Base-by-base conservation (phyloP, 2,888 invertebrate species). In the Anoncus sp. region DNA sequence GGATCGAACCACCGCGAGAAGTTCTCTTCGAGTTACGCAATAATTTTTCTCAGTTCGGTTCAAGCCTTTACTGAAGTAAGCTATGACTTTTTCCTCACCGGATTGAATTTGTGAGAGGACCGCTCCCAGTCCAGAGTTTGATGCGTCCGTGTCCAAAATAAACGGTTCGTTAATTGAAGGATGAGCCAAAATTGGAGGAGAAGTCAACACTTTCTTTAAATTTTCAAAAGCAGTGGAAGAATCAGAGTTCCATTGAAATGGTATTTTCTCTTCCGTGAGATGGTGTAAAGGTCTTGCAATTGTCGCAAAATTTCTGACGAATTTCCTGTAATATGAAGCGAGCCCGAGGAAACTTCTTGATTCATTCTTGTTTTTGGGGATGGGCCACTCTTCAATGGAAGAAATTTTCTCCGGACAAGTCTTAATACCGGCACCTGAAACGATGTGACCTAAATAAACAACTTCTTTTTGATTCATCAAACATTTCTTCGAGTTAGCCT, bases 1-100 rank as follows among this genome's bases (percentile, higher is more conserved):
- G 1, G 47, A 16, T 9, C 16, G 47, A 4, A 47, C 47, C 18
- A 40, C 22, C 6, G 57, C 57, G 18, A 57, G 18, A 5, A 57
- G 18, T 57, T 57, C 38, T 59, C 59, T 38, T 43, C 85, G 38
- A 7, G 85, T 86, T 0, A 85, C 84, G 40, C 83, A 86, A 47
- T 85, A 75, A 51, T 71, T 70, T 40, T 38, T 55, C 22, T 75
- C 71, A 0, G 75, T 27, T 0, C 59, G 49, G 2, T 66, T 74
- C 0, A 75, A 45, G 2, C 27, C 53, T 45, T 71, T 40, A 3
- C 70, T 74, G 12, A 59, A 69, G 27, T 78, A 78, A 27, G 45
- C 16, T 3, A 78, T 65, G 0, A 74, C 60, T 65, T 66, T 57
- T 40, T 78, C 55, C 22, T 65, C 63, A n/a, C 66, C 62, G 5